Base-by-base conservation (phyloP, 23 tunicate genomes). In the Trididemnum nubilum region DNA sequence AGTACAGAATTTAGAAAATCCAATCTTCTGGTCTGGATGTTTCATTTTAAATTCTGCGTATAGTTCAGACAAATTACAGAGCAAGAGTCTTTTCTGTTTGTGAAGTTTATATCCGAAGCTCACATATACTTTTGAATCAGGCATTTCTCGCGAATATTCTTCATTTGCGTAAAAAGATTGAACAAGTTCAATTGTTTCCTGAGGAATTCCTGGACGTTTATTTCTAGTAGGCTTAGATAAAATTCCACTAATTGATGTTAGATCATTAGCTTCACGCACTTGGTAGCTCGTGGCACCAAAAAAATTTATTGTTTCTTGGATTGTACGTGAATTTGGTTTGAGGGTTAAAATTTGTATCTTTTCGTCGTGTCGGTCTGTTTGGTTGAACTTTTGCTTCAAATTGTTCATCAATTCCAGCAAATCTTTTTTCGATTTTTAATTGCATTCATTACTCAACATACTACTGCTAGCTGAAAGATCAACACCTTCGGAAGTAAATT, bases 271-370 rank as follows among this genome's bases (percentile, higher is more conserved):
- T 63, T 63, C 22, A 23, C 22, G 15, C n/a, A 63, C 70, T 23
- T 4, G 22, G 23, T 63, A 23, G 12, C 22, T 63, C 7, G 70
- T 9, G 29, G n/a, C 5, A 23, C 22, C 22, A 7, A 63, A 63
- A 22, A 9, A 63, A 5, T 63, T 22, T 22, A 23, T 27, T 63
- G 70, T 24, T 22, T 63, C 22, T 63, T 63, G 7, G 22, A 9
- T 63, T 63, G 70, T 9, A 15, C 70, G 22, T 23, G 23, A 63
- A 24, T 63, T 22, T 22, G 70, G 31, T 27, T 63, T 63, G n/a
- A 63, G 29, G 7, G 70, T 63, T 4, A 63, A 23, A 63, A 63
- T 63, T 63, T 63, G 70, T 9, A 63, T 63, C 22, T 63, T 63
- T 63, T 63, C 54, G 15, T 44, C 15, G 54, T 44, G 15, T 9